Evolutionary conservation across 2,113 vertebrate species (phyloP).

Genomic region (Sylvilagus bachmani): DNA sequence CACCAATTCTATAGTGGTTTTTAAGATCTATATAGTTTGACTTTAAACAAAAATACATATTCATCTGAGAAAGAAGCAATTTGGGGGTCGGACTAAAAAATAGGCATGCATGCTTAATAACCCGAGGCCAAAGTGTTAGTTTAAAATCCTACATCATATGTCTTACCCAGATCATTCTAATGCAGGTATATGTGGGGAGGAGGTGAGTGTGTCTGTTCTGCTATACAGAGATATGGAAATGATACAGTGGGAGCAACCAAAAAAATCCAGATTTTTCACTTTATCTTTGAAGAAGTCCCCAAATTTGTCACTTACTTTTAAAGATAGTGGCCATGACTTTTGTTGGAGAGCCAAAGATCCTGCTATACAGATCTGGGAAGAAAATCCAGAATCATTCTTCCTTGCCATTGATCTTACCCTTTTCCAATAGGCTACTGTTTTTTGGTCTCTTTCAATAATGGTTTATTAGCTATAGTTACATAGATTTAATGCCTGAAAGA

Average conservation of each 20-base stretch:
- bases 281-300: slow-evolving; percentile 41
- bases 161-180: neutral
- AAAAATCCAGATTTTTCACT: slow-evolving; percentile 36
- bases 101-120: slow-evolving; percentile 35
- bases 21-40: slow-evolving; percentile 43
- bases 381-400: slow-evolving; percentile 7
- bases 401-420: slow-evolving; percentile 24
- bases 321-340: slow-evolving; percentile 32
- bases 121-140: neutral
- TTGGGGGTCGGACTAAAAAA: slow-evolving; percentile 49
- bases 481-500: slow-evolving; percentile 25
- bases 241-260: neutral
- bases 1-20: neutral
- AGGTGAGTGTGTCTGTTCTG: neutral
- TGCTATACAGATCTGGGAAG: neutral
- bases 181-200: slow-evolving; percentile 30
- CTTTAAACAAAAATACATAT: slow-evolving; percentile 52
- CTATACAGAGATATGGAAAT: slow-evolving; percentile 25
- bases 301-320: slow-evolving; percentile 46
- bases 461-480: neutral
- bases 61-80: neutral
- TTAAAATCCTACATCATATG: slow-evolving; percentile 34
- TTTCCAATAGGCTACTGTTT: slow-evolving; percentile 42
- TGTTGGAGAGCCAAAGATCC: neutral
- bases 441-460: slow-evolving; percentile 37